Percentiles rank a stretch among this genome's conserved stretches.
phyloP scores from a whole-genome alignment of 2,797 vertebrate genomes.

The Chaetodon trifasciatus region DNA sequence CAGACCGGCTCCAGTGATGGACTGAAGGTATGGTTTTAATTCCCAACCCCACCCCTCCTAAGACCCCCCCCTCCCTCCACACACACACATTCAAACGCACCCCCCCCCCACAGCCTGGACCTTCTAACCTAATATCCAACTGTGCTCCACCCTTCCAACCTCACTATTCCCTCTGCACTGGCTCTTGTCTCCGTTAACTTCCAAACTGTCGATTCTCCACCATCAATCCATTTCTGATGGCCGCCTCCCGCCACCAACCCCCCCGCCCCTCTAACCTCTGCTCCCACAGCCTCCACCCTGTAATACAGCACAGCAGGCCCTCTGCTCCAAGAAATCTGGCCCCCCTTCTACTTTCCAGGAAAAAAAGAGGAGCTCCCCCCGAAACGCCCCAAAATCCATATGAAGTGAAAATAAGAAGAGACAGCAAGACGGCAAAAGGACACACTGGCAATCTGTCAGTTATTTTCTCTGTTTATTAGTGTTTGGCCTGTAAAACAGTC shows the following conservation, averaged over 20 bases:
- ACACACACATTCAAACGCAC: slow-evolving; percentile 13
- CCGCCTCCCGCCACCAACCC: slow-evolving; percentile 10
- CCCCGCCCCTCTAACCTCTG: slow-evolving; percentile 17
- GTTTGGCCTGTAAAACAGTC: neutral
- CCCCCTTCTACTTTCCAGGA: slow-evolving; percentile 45
- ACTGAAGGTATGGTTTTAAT: slow-evolving; percentile 85
- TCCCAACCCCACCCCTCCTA: slow-evolving; percentile 58
- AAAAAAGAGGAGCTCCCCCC: slow-evolving; percentile 22
- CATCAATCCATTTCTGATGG: slow-evolving; percentile 48
- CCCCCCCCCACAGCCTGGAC: slow-evolving; percentile 43
- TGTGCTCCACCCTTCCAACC: slow-evolving; percentile 58
- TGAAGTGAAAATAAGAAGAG: slow-evolving; percentile 1
- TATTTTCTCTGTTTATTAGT: neutral
- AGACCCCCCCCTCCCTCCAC: slow-evolving; percentile 30
- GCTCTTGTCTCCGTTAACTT: slow-evolving; percentile 58
- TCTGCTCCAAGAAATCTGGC: slow-evolving; percentile 50
- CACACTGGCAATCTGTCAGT: slow-evolving; percentile 13
- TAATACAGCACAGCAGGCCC: slow-evolving; percentile 47
- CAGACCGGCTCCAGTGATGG: slow-evolving; percentile 80
- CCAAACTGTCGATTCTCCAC: slow-evolving; percentile 62
- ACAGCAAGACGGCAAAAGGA: slow-evolving; percentile 28
- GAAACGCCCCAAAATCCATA: neutral
- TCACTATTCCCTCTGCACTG: slow-evolving; percentile 50
- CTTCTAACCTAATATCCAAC: slow-evolving; percentile 67
- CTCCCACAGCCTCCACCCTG: slow-evolving; percentile 31